phyloP scores from a whole-genome alignment of 2,797 vertebrate species.

The Alauda arvensis region DNA sequence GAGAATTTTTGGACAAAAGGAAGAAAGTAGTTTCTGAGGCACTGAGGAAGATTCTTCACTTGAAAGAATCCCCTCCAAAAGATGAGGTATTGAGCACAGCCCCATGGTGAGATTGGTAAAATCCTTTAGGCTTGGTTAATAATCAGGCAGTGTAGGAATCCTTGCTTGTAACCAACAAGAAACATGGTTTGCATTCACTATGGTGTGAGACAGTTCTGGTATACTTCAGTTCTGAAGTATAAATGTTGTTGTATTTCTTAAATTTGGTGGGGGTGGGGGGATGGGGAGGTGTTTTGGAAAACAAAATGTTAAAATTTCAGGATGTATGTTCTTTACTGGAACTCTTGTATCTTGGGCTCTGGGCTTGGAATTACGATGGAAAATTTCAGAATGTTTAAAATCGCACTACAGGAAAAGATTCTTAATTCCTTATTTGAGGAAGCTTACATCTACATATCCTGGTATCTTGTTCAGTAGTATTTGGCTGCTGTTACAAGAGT shows the following conservation, averaged over 20 bases:
- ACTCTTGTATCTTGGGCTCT: not conserved
- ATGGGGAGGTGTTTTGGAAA: not conserved
- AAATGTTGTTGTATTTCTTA: not conserved
- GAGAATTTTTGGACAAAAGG: slow-evolving; percentile 77
- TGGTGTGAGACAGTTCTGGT: not conserved
- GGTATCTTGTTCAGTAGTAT: not conserved
- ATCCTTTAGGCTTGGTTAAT: not conserved
- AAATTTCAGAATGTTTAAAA: not conserved
- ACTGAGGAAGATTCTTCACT: slow-evolving; percentile 69
- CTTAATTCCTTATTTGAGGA: not conserved
- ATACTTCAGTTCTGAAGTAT: not conserved
- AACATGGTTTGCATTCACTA: not conserved
- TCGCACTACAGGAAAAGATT: not conserved
- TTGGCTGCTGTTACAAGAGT: not conserved
- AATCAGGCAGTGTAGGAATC: not conserved
- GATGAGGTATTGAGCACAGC: slow-evolving; percentile 68
- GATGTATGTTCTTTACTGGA: not conserved
- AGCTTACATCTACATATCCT: not conserved
- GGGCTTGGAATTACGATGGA: not conserved
- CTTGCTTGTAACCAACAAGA: not conserved
- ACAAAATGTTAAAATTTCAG: not conserved
- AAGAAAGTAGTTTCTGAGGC: slow-evolving; percentile 67
- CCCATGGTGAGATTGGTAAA: not conserved
- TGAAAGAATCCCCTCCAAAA: slow-evolving; percentile 60
- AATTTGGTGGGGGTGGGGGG: not conserved